Conservation (phyloP, 2,888 invertebrate species). For the Ommatoiulus sabulosus region DNA sequence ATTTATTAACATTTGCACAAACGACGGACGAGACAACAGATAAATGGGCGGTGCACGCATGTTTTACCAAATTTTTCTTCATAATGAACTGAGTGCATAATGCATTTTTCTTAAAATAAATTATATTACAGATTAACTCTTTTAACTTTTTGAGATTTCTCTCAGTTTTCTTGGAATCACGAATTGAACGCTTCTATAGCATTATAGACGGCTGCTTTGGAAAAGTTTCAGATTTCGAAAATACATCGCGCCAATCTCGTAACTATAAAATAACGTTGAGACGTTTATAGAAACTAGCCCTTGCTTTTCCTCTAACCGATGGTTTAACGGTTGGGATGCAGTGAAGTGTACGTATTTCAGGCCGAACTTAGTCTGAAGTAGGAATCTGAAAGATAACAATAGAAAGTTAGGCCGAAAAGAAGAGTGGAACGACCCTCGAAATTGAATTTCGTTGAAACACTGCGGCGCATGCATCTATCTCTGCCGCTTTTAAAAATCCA, state of each 20-base stretch:
- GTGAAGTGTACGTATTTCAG: too few relatives aligned
- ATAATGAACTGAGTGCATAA: not conserved
- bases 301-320: too few relatives aligned
- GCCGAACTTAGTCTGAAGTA: too few relatives aligned
- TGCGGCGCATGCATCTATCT: not conserved
- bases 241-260: too few relatives aligned
- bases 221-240: too few relatives aligned
- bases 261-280: too few relatives aligned
- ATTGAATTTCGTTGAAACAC: not conserved
- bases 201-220: too few relatives aligned
- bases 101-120: not conserved
- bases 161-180: not conserved
- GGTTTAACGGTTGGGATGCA: too few relatives aligned
- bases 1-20: too few relatives aligned
- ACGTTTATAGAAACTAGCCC: too few relatives aligned
- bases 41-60: not conserved
- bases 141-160: not conserved
- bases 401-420: not conserved
- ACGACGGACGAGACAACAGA: too few relatives aligned
- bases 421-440: conserved; percentile 4
- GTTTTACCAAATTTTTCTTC: not conserved
- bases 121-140: not conserved
- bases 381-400: too few relatives aligned
- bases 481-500: not conserved
- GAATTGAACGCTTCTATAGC: not conserved